These are phyloP conservation scores for Empis stercorea DNA, from an alignment of 2,888 invertebrate genomes.

Conservation along the genomic window DNA sequence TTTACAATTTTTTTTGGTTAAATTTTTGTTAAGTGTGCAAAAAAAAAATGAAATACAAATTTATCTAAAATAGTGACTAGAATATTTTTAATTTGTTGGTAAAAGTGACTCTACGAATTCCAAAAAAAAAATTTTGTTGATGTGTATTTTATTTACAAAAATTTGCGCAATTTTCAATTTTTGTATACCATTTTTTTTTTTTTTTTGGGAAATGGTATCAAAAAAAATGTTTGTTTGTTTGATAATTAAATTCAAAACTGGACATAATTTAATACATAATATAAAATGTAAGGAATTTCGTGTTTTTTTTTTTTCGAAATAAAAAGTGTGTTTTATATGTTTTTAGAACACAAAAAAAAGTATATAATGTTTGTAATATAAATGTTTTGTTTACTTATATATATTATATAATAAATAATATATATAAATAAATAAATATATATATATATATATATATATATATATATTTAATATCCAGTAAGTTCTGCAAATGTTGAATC, in stretches of 20 bases:
- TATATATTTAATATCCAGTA: constrained; percentile 75
- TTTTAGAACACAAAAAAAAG: neutral
- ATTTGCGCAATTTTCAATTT: too few species aligned
- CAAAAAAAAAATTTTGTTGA: neutral
- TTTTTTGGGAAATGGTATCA: too few species aligned
- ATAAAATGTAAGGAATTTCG: too few species aligned
- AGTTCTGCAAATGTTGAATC: constrained; percentile 94
- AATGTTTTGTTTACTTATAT: constrained; percentile 8
- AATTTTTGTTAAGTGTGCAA: neutral
- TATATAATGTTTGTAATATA: too few species aligned
- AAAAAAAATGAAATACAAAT: neutral
- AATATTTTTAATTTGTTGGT: too few species aligned
- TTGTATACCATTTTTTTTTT: too few species aligned
- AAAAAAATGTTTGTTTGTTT: too few species aligned
- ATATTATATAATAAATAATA: neutral
- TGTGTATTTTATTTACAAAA: too few species aligned
- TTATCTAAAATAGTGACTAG: neutral
- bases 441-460: constrained; percentile 12
- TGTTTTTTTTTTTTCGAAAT: too few species aligned
- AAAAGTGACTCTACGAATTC: too few species aligned
- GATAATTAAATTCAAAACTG: too few species aligned
- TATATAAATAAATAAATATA: neutral
- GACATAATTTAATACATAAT: too few species aligned
- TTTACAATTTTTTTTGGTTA: neutral
- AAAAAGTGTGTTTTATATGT: neutral